Evolutionary conservation across 2,888 invertebrate species (phyloP).

Genomic region (Cosmia pyralina): DNA sequence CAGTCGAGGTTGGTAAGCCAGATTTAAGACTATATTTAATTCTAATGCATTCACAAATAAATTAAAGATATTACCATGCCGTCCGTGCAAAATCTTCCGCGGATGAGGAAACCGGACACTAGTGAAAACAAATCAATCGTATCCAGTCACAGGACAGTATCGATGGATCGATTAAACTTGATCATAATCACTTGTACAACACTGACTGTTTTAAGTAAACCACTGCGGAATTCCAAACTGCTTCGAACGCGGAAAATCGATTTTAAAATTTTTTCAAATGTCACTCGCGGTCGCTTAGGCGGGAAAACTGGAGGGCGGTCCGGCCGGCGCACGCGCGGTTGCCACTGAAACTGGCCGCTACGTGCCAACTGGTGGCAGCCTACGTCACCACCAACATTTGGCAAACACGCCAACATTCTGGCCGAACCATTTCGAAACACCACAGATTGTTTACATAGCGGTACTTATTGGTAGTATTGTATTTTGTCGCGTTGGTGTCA

Average conservation of each 20-base stretch:
- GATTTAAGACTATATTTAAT: conserved; percentile 44
- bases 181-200: conserved; percentile 63
- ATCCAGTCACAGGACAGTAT: conserved; percentile 69
- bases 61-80: conserved; percentile 71
- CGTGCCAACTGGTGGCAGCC: conserved; percentile 69
- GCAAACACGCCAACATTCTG: conserved; percentile 72
- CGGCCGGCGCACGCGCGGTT: conserved; percentile 83
- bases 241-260: conserved; percentile 66
- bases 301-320: conserved; percentile 79
- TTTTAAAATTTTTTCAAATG: conserved; percentile 74
- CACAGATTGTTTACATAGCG: conserved; percentile 71
- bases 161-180: conserved; percentile 63
- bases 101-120: conserved; percentile 69
- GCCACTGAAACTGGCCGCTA: conserved; percentile 80
- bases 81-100: conserved; percentile 71
- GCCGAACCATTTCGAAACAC: conserved; percentile 71
- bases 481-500: conserved; percentile 71
- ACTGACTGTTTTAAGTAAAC: conserved; percentile 65
- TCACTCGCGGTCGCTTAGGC: conserved; percentile 81
- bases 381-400: conserved; percentile 74
- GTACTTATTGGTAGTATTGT: conserved; percentile 67
- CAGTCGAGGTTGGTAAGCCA: conserved; percentile 24
- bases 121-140: conserved; percentile 66
- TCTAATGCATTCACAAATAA: conserved; percentile 40
- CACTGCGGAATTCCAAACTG: conserved; percentile 64